These are phyloP conservation scores for Lydus trimaculatus DNA, from an alignment of 2,888 invertebrate species.

Conservation along the genomic window DNA sequence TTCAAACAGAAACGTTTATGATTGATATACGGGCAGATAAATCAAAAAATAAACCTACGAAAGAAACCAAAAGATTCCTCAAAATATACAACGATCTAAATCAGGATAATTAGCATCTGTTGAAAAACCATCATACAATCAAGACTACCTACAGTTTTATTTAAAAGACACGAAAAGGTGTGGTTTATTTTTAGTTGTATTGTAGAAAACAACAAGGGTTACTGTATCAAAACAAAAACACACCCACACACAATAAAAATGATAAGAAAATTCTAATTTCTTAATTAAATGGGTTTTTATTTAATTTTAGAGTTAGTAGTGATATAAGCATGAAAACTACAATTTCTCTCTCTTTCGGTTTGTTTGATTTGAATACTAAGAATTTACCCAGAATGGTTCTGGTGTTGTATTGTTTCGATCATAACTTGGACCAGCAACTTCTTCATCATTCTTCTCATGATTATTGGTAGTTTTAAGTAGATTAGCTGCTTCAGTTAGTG, in stretches of 20 bases:
- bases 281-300: neutral
- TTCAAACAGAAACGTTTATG: neutral
- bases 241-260: neutral
- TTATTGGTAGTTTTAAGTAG: constrained; percentile 25
- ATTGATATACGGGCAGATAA: neutral
- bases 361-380: neutral
- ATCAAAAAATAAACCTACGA: neutral
- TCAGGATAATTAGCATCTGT: constrained; percentile 29
- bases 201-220: neutral
- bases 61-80: constrained; percentile 41
- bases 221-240: neutral
- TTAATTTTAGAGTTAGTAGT: neutral
- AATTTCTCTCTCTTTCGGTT: neutral
- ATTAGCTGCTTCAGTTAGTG: constrained; percentile 33
- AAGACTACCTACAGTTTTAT: no score
- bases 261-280: neutral
- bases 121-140: constrained; percentile 45
- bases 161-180: constrained; percentile 4
- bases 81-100: constrained; percentile 29
- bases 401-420: constrained; percentile 28
- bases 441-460: constrained; percentile 9
- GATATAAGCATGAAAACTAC: neutral
- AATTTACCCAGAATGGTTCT: constrained; percentile 50
- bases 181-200: neutral
- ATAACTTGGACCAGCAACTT: constrained; percentile 24